A percentile compares a stretch with the other conserved stretches of the same genome.
Evolutionary conservation across 1,140 invertebrate genomes (phyloP).

Genomic region (Nomia melanderi): DNA sequence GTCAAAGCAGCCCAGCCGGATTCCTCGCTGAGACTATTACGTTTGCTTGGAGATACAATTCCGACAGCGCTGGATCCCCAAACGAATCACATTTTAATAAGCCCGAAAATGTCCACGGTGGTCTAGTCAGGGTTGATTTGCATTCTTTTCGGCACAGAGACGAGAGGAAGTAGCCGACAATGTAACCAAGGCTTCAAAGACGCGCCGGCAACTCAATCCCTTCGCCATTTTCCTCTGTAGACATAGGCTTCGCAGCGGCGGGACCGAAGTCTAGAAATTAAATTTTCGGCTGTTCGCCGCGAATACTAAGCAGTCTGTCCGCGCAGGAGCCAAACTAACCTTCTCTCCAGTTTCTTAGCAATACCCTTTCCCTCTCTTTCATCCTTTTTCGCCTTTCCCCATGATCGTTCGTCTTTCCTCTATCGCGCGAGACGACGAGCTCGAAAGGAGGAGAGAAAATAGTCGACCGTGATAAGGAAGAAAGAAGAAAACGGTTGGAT

Average conservation of each 20-base stretch:
- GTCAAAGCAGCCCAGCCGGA: background rate
- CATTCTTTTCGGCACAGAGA: constrained; percentile 46
- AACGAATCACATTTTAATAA: constrained; percentile 5
- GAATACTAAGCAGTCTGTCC: constrained; percentile 64
- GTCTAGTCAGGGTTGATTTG: constrained; percentile 33
- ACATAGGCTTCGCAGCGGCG: constrained; percentile 29
- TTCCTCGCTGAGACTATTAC: background rate
- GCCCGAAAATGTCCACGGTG: background rate
- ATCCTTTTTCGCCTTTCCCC: background rate
- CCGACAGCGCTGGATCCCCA: background rate
- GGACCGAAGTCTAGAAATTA: constrained; percentile 66
- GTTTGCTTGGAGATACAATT: background rate
- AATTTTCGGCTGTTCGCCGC: constrained; percentile 59
- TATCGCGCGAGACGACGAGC: background rate
- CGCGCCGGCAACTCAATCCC: background rate
- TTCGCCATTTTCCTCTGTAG: constrained; percentile 25
- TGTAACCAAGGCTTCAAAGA: constrained; percentile 36
- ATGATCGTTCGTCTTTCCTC: constrained; percentile 14
- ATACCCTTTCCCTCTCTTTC: too few relatives aligned
- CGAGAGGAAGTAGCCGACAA: constrained; percentile 19
- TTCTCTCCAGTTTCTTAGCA: too few relatives aligned
- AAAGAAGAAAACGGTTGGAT: background rate
- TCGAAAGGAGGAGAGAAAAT: constrained; percentile 3
- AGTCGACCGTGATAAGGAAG: constrained; percentile 24
- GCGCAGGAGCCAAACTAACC: constrained; percentile 55